phyloP scores from a whole-genome alignment of 30 jellyfish, hydroid and myxozoan genomes.

The Catostylus mosaicus region DNA sequence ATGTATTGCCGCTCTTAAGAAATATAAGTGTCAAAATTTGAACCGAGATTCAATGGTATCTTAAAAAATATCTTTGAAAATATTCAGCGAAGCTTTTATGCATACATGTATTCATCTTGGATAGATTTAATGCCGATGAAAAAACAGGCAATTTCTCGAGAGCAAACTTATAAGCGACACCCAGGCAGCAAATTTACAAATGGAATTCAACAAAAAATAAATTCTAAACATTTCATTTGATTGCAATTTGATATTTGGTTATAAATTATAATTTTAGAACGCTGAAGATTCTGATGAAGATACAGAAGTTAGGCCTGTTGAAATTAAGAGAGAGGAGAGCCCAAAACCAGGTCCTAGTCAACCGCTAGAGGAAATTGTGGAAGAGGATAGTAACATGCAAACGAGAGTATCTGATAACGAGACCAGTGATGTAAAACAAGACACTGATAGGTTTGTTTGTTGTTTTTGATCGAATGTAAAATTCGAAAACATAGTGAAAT shows the following conservation, averaged over 20 bases:
- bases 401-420: slow-evolving; percentile 28
- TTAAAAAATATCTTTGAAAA: no score
- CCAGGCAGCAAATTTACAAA: no score
- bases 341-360: slow-evolving; percentile 37
- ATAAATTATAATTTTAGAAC: neutral
- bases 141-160: no score
- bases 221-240: neutral
- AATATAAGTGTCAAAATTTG: neutral
- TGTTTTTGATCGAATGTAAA: no score
- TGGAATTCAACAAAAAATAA: no score
- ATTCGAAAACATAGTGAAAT: no score
- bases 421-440: slow-evolving; percentile 25
- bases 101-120: no score
- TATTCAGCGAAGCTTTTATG: no score
- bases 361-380: slow-evolving; percentile 6
- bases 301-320: slow-evolving; percentile 8
- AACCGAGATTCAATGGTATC: no score
- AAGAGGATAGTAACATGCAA: neutral
- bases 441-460: slow-evolving; percentile 13
- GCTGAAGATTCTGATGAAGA: slow-evolving; percentile 22
- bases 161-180: no score
- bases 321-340: slow-evolving; percentile 9
- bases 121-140: no score
- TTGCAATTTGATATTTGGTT: no score
- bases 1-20: neutral